Conservation (phyloP, 1,140 invertebrate species). For the Formica selysi region DNA sequence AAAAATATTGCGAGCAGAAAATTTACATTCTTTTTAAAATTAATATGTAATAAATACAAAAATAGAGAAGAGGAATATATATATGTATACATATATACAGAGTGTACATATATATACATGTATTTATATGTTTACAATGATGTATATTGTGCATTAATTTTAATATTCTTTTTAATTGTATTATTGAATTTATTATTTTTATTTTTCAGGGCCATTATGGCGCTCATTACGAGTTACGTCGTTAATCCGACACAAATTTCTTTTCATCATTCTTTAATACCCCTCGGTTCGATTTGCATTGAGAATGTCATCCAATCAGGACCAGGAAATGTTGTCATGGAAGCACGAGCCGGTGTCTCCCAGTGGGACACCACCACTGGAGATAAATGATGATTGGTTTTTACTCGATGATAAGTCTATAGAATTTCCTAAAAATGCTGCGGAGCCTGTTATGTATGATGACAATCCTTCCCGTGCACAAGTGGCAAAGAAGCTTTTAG, state of each 20-base stretch:
- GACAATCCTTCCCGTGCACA: conserved; percentile 81
- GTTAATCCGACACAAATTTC: conserved; percentile 80
- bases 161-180: conserved; percentile 47
- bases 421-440: conserved; percentile 72
- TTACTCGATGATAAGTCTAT: conserved; percentile 76
- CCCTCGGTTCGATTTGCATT: conserved; percentile 71
- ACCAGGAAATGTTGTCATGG: conserved; percentile 81
- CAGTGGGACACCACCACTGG: conserved; percentile 73
- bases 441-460: conserved; percentile 70
- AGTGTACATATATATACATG: too few relatives aligned
- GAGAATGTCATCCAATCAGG: conserved; percentile 79
- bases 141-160: background rate
- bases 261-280: conserved; percentile 77
- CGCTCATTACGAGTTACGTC: conserved; percentile 80
- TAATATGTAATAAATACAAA: background rate
- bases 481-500: conserved; percentile 81
- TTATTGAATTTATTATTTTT: conserved; percentile 19
- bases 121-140: too few relatives aligned
- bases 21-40: background rate
- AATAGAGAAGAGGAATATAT: background rate
- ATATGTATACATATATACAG: background rate
- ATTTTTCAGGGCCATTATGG: conserved; percentile 83
- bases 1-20: background rate
- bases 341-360: conserved; percentile 86
- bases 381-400: conserved; percentile 80